phyloP scores from a whole-genome alignment of 1,140 invertebrate species.

The Bombus polaris region DNA sequence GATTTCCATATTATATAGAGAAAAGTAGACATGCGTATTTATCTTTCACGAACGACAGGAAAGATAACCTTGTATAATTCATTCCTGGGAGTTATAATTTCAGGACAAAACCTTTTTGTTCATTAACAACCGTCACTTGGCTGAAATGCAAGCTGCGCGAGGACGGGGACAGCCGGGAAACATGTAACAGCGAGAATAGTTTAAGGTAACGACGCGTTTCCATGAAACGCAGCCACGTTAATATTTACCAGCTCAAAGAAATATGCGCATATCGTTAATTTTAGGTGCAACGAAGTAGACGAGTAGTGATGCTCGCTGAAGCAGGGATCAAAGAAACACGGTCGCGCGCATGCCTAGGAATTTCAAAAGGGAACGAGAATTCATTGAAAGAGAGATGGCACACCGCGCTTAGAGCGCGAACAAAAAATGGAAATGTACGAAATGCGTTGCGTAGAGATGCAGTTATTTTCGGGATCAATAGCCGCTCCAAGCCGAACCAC shows the following conservation, averaged over 20 bases:
- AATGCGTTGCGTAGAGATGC: not conserved
- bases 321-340: conserved; percentile 48
- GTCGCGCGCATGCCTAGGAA: conserved; percentile 21
- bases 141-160: too few relatives aligned
- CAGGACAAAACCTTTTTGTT: conserved; percentile 7
- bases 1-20: not conserved
- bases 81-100: not conserved
- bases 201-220: conserved; percentile 28
- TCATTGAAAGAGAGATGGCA: conserved; percentile 36
- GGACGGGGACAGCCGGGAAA: not conserved
- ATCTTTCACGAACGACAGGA: not conserved
- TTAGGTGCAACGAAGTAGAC: conserved; percentile 34
- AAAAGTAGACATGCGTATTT: not conserved
- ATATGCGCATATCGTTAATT: conserved; percentile 51
- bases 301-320: conserved; percentile 45
- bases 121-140: conserved; percentile 3
- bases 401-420: not conserved
- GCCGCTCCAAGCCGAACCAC: too few relatives aligned
- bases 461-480: not conserved
- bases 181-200: conserved; percentile 25
- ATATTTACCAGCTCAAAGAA: conserved; percentile 40
- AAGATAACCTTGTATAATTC: too few relatives aligned
- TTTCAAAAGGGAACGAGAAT: conserved; percentile 39
- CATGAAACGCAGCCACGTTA: conserved; percentile 41
- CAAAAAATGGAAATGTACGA: not conserved